Percentiles rank a stretch among this genome's conserved stretches.
These are phyloP conservation scores for Solea senegalensis DNA, from an alignment of 2,113 vertebrate species.

Conservation along the genomic window DNA sequence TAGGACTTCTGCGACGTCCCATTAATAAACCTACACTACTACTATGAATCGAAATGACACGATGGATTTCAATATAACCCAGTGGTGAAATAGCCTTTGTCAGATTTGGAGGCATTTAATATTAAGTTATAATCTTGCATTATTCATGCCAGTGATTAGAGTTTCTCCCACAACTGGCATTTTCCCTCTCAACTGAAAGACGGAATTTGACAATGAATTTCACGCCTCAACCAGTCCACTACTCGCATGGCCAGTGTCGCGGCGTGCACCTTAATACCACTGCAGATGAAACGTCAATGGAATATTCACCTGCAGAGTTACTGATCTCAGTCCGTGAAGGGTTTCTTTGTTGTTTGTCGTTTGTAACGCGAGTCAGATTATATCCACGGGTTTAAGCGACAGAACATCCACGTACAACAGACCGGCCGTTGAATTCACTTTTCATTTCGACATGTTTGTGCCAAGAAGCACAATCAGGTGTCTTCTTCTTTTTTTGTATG, in stretches of 20 bases:
- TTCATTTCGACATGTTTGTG: constrained; percentile 11
- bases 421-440: background rate
- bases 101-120: constrained; percentile 38
- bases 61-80: constrained; percentile 48
- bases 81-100: constrained; percentile 41
- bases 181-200: constrained; percentile 27
- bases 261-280: constrained; percentile 44
- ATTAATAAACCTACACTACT: constrained; percentile 57
- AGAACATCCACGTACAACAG: no score
- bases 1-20: constrained; percentile 62
- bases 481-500: background rate
- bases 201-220: constrained; percentile 61
- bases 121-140: constrained; percentile 21
- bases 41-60: constrained; percentile 55
- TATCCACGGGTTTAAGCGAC: background rate
- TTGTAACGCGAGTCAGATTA: background rate
- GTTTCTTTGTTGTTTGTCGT: background rate
- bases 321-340: constrained; percentile 1
- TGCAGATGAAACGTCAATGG: constrained; percentile 60
- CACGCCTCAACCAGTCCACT: constrained; percentile 49
- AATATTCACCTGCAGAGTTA: constrained; percentile 54
- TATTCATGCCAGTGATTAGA: constrained; percentile 16
- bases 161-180: constrained; percentile 13
- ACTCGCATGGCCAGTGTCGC: constrained; percentile 34
- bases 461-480: background rate